These are phyloP conservation scores for Mesocricetus auratus DNA, from an alignment of 2,113 vertebrate species.

Conservation along the genomic window DNA sequence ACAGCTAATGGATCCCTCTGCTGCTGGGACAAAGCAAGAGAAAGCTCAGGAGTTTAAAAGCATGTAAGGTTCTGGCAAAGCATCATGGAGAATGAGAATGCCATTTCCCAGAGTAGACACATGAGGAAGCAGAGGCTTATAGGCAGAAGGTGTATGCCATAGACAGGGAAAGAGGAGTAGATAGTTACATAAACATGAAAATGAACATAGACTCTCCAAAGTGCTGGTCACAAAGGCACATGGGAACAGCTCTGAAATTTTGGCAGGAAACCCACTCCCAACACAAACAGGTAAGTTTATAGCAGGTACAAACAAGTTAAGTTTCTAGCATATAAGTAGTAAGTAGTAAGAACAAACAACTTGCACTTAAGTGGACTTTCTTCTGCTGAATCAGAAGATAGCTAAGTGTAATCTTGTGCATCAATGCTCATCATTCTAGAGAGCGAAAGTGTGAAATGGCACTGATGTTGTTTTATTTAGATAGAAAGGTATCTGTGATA, in stretches of 20 bases:
- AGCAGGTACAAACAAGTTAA: no score
- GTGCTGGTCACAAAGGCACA: not conserved
- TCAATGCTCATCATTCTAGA: not conserved
- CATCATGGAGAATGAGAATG: not conserved
- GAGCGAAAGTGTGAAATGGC: not conserved
- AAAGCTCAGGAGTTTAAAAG: not conserved
- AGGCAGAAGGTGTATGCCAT: not conserved
- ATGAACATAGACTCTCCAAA: not conserved
- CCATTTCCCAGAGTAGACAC: no score
- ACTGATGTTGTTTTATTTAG: not conserved
- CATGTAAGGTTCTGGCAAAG: not conserved
- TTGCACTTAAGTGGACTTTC: not conserved
- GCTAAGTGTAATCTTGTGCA: not conserved
- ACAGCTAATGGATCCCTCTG: not conserved
- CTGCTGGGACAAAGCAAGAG: not conserved
- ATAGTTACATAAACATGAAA: not conserved
- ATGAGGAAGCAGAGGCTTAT: rapidly evolving
- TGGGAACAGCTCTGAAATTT: not conserved
- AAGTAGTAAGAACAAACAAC: not conserved
- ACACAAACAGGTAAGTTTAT: not conserved
- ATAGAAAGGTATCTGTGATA: not conserved
- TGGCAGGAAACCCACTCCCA: not conserved
- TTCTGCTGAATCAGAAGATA: not conserved
- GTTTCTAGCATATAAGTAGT: not conserved
- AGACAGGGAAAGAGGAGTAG: rapidly evolving